Evolutionary conservation across 2,888 invertebrate genomes (phyloP).

Genomic region (Apodemia mormo): DNA sequence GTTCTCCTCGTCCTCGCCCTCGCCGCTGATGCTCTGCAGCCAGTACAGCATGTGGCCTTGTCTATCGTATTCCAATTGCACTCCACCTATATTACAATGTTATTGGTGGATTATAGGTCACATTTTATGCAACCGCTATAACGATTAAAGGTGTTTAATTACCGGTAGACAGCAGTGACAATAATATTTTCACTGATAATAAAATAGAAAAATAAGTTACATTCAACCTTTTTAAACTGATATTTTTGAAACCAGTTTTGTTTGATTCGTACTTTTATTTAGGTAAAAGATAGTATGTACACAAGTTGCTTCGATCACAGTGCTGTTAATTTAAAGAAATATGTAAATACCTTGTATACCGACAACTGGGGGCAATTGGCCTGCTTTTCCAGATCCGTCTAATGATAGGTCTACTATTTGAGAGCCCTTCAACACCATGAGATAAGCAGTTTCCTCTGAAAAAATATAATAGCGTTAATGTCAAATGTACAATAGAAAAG

Average conservation of each 20-base stretch:
- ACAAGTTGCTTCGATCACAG: neutral
- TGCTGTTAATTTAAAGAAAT: neutral
- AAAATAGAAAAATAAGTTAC: no score
- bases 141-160: no score
- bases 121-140: no score
- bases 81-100: slow-evolving; percentile 81
- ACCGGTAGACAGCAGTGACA: no score
- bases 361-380: slow-evolving; percentile 92
- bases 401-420: slow-evolving; percentile 93
- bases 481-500: neutral
- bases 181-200: no score
- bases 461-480: neutral
- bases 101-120: no score
- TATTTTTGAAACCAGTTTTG: no score
- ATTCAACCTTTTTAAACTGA: no score
- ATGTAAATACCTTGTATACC: slow-evolving; percentile 85
- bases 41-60: slow-evolving; percentile 92
- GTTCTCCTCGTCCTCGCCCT: slow-evolving; percentile 89
- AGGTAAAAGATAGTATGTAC: no score
- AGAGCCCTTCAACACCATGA: slow-evolving; percentile 94
- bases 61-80: slow-evolving; percentile 95
- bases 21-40: slow-evolving; percentile 86
- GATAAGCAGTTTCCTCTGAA: slow-evolving; percentile 91
- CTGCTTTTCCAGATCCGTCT: slow-evolving; percentile 88
- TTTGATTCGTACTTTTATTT: no score